Evolutionary conservation across 2,888 invertebrate genomes (phyloP).

Genomic region (Syrphus vitripennis): DNA sequence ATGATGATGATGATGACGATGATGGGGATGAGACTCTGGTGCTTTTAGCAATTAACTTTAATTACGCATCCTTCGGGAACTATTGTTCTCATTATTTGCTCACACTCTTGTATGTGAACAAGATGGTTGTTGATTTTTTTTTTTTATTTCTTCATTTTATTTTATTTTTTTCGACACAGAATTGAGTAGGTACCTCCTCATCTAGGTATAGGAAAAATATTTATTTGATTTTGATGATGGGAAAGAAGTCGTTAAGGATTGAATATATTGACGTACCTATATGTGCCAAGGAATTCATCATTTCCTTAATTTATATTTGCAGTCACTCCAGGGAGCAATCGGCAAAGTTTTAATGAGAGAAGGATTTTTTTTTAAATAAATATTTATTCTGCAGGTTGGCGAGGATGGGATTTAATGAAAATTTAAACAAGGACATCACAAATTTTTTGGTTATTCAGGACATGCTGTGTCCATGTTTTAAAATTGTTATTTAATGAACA

Average conservation of each 20-base stretch:
- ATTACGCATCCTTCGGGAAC: slow-evolving; percentile 64
- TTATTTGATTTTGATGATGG: background rate
- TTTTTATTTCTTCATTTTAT: slow-evolving; percentile 13
- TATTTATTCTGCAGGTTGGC: background rate
- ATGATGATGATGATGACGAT: background rate
- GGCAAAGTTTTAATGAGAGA: slow-evolving; percentile 10
- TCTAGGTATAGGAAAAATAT: background rate
- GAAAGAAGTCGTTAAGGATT: slow-evolving; percentile 10
- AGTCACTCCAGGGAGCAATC: slow-evolving; percentile 6
- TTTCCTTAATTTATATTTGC: slow-evolving; percentile 49
- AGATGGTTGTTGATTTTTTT: slow-evolving; percentile 33
- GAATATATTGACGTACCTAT: background rate
- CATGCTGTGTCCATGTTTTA: too few relatives aligned
- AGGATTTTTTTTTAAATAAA: background rate
- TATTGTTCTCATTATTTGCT: slow-evolving; percentile 68
- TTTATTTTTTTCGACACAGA: background rate
- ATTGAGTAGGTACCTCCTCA: background rate
- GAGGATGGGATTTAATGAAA: background rate
- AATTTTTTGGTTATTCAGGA: background rate
- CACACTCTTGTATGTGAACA: slow-evolving; percentile 50
- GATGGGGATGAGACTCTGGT: slow-evolving; percentile 25
- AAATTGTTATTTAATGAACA: background rate
- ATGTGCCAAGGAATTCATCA: slow-evolving; percentile 15
- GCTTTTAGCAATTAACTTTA: slow-evolving; percentile 70
- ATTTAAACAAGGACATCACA: slow-evolving; percentile 11